Evolutionary conservation across 2,797 vertebrate genomes (phyloP).

Genomic region (Gadopsis marmoratus): DNA sequence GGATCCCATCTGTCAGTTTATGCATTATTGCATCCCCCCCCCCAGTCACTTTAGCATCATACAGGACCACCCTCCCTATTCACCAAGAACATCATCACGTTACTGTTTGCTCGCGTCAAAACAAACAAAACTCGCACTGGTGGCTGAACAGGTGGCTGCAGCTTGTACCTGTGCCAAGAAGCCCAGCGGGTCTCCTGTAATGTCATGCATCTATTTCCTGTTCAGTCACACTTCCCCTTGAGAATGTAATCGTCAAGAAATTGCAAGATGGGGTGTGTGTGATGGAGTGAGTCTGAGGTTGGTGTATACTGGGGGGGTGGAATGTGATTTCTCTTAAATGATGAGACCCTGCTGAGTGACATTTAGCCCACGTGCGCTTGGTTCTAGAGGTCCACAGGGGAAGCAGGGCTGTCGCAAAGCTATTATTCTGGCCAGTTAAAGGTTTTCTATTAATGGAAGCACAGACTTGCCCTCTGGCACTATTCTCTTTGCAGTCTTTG

Average conservation of each 20-base stretch:
- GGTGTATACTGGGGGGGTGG: constrained; percentile 30
- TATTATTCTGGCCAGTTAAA: constrained; percentile 64
- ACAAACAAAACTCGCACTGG: constrained; percentile 53
- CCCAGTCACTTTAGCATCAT: constrained; percentile 37
- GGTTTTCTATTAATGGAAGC: constrained; percentile 75
- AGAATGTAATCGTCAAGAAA: constrained; percentile 22
- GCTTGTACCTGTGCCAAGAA: constrained; percentile 39
- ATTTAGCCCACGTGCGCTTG: constrained; percentile 66
- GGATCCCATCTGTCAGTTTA: constrained; percentile 77
- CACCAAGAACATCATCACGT: constrained; percentile 55
- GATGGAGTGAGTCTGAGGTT: constrained; percentile 20
- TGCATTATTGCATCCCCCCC: constrained; percentile 66
- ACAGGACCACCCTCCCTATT: constrained; percentile 48
- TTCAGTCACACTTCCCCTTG: constrained; percentile 7
- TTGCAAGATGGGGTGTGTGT: constrained; percentile 2
- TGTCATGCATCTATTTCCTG: constrained; percentile 37
- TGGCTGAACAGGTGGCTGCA: constrained; percentile 54
- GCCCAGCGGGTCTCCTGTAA: constrained; percentile 27
- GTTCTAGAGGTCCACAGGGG: constrained; percentile 43
- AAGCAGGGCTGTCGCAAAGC: constrained; percentile 49
- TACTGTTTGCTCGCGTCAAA: constrained; percentile 57
- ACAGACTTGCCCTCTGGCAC: constrained; percentile 46
- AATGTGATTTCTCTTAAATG: constrained; percentile 64
- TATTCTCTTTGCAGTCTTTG: constrained; percentile 38
- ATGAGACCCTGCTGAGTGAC: constrained; percentile 71